These are phyloP conservation scores for Hypsibius dujardini DNA, from an alignment of 1,140 invertebrate species.

Conservation along the genomic window DNA sequence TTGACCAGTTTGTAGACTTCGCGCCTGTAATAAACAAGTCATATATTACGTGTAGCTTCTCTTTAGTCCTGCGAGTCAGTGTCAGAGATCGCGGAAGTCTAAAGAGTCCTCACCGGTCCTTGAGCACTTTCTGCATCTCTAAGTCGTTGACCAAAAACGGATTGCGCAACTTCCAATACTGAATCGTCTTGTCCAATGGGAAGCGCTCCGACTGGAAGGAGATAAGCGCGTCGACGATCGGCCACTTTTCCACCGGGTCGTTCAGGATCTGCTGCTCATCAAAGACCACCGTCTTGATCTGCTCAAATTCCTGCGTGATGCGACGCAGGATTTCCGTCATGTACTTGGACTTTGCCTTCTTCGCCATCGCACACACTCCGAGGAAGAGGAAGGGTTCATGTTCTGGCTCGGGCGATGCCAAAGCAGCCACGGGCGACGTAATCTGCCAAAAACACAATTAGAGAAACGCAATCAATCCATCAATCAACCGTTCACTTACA, in stretches of 20 bases:
- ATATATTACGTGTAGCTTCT: no score
- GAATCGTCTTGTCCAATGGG: slow-evolving; percentile 91
- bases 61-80: no score
- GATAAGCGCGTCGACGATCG: slow-evolving; percentile 85
- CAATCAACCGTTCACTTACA: neutral
- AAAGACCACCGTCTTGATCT: slow-evolving; percentile 79
- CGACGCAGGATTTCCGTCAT: slow-evolving; percentile 96
- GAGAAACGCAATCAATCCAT: neutral
- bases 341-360: slow-evolving; percentile 43
- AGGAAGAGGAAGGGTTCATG: slow-evolving; percentile 11
- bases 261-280: slow-evolving; percentile 81
- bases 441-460: neutral
- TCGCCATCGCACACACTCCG: neutral
- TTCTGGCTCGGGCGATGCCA: neutral
- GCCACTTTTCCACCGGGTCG: slow-evolving; percentile 92
- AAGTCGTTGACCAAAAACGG: slow-evolving; percentile 97
- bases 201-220: slow-evolving; percentile 96
- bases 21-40: slow-evolving; percentile 41
- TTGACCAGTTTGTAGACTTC: slow-evolving; percentile 86
- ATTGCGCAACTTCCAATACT: slow-evolving; percentile 76
- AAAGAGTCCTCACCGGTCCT: slow-evolving; percentile 36
- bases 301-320: slow-evolving; percentile 74
- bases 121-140: slow-evolving; percentile 92
- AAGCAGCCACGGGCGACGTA: neutral
- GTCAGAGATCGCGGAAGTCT: no score